Conservation (phyloP, 2,113 vertebrate genomes). For the Chaetodon auriga region DNA sequence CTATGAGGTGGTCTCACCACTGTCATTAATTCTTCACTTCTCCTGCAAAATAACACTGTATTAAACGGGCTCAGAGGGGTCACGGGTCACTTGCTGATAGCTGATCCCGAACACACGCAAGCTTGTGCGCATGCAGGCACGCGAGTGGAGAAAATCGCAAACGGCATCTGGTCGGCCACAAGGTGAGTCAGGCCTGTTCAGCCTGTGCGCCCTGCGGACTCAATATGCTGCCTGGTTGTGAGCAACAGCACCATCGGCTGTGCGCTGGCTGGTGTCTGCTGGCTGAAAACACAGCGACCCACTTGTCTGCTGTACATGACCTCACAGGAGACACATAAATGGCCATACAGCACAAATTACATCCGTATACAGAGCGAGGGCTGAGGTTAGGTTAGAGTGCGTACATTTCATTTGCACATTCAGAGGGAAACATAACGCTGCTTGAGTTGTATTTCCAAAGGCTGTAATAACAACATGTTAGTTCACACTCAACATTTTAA, state of each 20-base stretch:
- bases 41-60: conserved; percentile 34
- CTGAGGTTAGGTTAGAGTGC: no score
- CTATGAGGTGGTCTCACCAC: conserved; percentile 49
- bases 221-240: conserved; percentile 31
- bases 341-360: neutral
- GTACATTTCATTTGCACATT: neutral
- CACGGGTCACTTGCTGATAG: conserved; percentile 49
- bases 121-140: neutral
- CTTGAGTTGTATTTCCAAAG: neutral
- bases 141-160: neutral
- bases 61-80: conserved; percentile 25
- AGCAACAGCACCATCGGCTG: neutral
- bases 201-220: conserved; percentile 25
- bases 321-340: conserved; percentile 12
- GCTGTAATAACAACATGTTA: neutral
- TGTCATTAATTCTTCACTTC: conserved; percentile 65
- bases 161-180: conserved; percentile 40
- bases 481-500: neutral
- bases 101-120: neutral
- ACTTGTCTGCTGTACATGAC: neutral
- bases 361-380: neutral
- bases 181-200: conserved; percentile 44
- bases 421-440: neutral
- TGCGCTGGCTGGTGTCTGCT: conserved; percentile 10
- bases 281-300: conserved; percentile 17